Conservation (phyloP, 2,888 invertebrate genomes). For the Heliconius ethilla region DNA sequence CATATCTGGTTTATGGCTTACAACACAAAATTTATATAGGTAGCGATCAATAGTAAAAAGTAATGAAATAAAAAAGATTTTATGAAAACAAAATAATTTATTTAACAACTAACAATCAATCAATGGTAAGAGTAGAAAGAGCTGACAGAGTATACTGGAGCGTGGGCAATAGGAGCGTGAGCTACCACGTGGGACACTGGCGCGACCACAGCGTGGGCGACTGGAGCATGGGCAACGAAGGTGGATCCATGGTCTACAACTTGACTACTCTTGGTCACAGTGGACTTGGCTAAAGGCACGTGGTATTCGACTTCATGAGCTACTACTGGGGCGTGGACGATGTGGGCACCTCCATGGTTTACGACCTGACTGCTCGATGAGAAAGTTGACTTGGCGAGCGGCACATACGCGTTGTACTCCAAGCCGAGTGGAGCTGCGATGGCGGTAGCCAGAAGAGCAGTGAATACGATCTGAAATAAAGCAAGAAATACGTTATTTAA, state of each 20-base stretch:
- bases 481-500: not conserved
- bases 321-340: slow-evolving; percentile 51
- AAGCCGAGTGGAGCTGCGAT: slow-evolving; percentile 59
- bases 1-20: no score
- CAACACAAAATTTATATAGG: no score
- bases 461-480: slow-evolving; percentile 55
- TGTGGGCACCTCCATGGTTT: slow-evolving; percentile 61
- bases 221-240: slow-evolving; percentile 47
- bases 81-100: slow-evolving; percentile 1
- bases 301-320: slow-evolving; percentile 52
- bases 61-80: not conserved
- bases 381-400: slow-evolving; percentile 57
- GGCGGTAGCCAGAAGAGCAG: slow-evolving; percentile 56
- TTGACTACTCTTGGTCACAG: slow-evolving; percentile 66
- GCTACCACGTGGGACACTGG: slow-evolving; percentile 47
- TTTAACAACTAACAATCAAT: slow-evolving; percentile 14
- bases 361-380: slow-evolving; percentile 59
- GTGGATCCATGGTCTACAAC: slow-evolving; percentile 64
- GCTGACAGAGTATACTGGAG: slow-evolving; percentile 45
- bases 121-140: slow-evolving; percentile 19
- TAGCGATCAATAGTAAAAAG: not conserved
- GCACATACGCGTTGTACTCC: slow-evolving; percentile 55
- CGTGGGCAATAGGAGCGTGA: slow-evolving; percentile 44
- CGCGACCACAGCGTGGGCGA: slow-evolving; percentile 42
- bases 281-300: slow-evolving; percentile 54